These are phyloP conservation scores for Himalopsyche kuldschensis DNA, from an alignment of 2,888 invertebrate genomes.

Conservation along the genomic window DNA sequence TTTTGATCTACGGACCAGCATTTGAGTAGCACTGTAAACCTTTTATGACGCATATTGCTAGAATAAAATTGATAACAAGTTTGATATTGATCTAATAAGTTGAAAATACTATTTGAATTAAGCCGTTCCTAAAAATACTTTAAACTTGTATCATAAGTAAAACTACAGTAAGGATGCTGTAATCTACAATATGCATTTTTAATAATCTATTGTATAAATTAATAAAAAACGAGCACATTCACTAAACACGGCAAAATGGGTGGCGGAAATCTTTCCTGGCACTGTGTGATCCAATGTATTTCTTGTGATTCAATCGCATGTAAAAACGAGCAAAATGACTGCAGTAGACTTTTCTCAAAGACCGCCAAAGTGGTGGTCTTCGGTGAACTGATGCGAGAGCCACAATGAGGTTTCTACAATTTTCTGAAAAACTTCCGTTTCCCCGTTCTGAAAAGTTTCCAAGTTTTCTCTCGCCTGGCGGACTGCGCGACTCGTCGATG, in stretches of 20 bases:
- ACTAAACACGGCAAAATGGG: not conserved
- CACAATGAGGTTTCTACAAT: not conserved
- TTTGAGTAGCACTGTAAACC: too few species aligned
- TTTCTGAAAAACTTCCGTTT: slow-evolving; percentile 3
- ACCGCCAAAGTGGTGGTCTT: not conserved
- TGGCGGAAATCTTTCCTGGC: not conserved
- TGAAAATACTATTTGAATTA: too few species aligned
- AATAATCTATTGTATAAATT: too few species aligned
- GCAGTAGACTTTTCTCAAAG: not conserved
- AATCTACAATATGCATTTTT: too few species aligned
- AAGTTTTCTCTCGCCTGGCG: not conserved
- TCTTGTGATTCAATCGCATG: not conserved
- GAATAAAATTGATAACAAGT: too few species aligned
- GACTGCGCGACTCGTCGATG: not conserved
- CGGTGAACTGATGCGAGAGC: not conserved
- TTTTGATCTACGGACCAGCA: too few species aligned
- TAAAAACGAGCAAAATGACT: not conserved
- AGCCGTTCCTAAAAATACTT: too few species aligned
- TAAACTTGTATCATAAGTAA: too few species aligned
- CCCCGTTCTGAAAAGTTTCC: not conserved
- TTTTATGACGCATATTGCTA: too few species aligned
- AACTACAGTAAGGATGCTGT: too few species aligned
- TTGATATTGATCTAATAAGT: too few species aligned
- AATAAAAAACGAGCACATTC: too few species aligned
- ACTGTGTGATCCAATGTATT: not conserved